Base-by-base conservation (phyloP, 2,888 invertebrate species). In the Octodonta nipae region DNA sequence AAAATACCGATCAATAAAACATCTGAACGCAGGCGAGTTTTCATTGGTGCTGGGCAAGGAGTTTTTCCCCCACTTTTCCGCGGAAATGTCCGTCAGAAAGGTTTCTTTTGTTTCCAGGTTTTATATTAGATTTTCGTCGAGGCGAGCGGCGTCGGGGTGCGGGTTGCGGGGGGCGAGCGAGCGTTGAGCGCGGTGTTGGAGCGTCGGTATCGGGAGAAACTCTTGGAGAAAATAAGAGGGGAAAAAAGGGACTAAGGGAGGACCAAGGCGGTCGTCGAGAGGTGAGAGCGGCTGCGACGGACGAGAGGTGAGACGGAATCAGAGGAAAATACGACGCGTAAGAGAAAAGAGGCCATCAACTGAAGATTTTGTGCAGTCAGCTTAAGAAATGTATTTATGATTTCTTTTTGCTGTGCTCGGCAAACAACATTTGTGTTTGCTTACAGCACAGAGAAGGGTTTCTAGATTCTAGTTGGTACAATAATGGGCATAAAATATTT, bases 1-100 rank as follows among this genome's bases (percentile, higher is more conserved):
- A 48, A 58, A 56, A 56, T 57, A 52, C 54, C 56, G 59, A 59
- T 59, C 59, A 57, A 59, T 59, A 59, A 56, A 59, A 59, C 59
- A 59, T 58, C 59, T 55, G 58, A 55, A 54, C 56, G 51, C 47
- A 49, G 56, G 51, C 45, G 51, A 51, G 54, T 53, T 58, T 55
- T 51, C 56, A 59, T 60, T 60, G 58, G 58, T 56, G 55, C 43
- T 44, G 56, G 49, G 56, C 58, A 58, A 60, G 57, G 55, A 59
- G 58, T 58, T 61, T 60, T 61, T 61, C 56, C 59, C 58, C 55
- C 52, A 52, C 52, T 55, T 55, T 52, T 52, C 49, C 51, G 43
- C 53, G 54, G 57, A 56, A 55, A 56, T 56, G 57, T 56, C 55
- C 56, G 57, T 57, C 56, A 56, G 56, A 56, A 56, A 57, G 55